These are phyloP conservation scores for Heliothis subflexa DNA, from an alignment of 1,140 invertebrate species.

Conservation along the genomic window DNA sequence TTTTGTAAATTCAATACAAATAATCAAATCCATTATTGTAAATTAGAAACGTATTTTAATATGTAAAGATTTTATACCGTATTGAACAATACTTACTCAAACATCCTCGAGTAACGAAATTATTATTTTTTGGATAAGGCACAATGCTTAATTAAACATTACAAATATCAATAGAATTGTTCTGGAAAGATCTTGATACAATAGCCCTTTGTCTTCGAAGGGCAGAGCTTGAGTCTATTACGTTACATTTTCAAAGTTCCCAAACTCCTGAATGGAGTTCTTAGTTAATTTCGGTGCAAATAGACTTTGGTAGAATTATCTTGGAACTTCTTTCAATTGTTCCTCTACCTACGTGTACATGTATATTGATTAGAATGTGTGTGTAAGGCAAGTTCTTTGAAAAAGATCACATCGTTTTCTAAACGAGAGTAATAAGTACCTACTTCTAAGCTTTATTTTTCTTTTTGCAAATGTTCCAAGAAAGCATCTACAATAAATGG, in stretches of 20 bases:
- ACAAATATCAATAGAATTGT: slow-evolving; percentile 58
- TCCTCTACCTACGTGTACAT: slow-evolving; percentile 21
- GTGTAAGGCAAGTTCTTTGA: not conserved
- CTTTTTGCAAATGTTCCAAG: not conserved
- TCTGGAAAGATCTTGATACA: slow-evolving; percentile 57
- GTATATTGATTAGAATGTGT: slow-evolving; percentile 23
- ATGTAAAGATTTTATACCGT: not conserved
- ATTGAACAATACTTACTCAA: not conserved
- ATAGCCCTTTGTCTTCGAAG: slow-evolving; percentile 64
- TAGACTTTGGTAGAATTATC: slow-evolving; percentile 54
- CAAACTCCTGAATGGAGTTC: slow-evolving; percentile 70
- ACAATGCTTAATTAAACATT: slow-evolving; percentile 53
- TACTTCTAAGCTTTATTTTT: not conserved
- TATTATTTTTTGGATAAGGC: slow-evolving; percentile 22
- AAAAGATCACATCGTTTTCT: not conserved
- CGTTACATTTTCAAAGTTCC: slow-evolving; percentile 64
- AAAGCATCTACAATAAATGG: not conserved
- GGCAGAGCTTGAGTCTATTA: slow-evolving; percentile 65
- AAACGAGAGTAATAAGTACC: not conserved
- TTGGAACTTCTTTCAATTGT: slow-evolving; percentile 27
- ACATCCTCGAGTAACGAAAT: slow-evolving; percentile 1
- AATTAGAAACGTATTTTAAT: not conserved
- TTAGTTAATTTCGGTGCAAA: slow-evolving; percentile 71
- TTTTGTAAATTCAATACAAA: slow-evolving; percentile 3
- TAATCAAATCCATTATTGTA: not conserved